phyloP scores from a whole-genome alignment of 2,797 vertebrate species.

The Bryconaethiops microstoma region DNA sequence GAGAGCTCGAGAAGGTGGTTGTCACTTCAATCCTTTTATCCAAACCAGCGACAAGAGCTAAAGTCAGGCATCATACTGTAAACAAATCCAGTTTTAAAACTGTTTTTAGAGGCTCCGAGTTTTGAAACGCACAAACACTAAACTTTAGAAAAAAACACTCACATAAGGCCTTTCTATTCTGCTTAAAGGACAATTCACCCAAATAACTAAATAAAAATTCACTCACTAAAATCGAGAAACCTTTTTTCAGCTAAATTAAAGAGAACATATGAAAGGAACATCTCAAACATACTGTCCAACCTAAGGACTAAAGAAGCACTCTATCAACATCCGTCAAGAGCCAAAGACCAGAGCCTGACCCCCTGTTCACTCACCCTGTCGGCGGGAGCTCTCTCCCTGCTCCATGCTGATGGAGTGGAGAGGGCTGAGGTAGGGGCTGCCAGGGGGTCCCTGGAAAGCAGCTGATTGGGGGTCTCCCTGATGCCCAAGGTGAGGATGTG shows the following conservation, averaged over 20 bases:
- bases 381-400: conserved; percentile 73
- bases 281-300: not conserved
- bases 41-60: conserved; percentile 28
- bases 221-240: not conserved
- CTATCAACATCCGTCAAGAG: not conserved
- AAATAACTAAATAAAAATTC: not conserved
- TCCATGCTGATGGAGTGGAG: conserved; percentile 77
- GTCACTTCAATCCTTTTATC: conserved; percentile 47
- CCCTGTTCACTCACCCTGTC: conserved; percentile 73
- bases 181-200: not conserved
- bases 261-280: not conserved
- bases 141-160: not conserved
- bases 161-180: not conserved
- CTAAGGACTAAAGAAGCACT: not conserved
- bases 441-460: conserved; percentile 36
- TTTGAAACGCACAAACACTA: not conserved
- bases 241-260: not conserved
- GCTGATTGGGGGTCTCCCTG: conserved; percentile 58
- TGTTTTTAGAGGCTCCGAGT: not conserved
- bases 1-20: not conserved
- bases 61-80: conserved; percentile 21
- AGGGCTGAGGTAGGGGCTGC: conserved; percentile 54
- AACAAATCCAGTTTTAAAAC: conserved; percentile 6
- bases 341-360: not conserved
- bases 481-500: conserved; percentile 32